These are phyloP conservation scores for Anthrax anthrax DNA, from an alignment of 2,888 invertebrate genomes.

Conservation along the genomic window DNA sequence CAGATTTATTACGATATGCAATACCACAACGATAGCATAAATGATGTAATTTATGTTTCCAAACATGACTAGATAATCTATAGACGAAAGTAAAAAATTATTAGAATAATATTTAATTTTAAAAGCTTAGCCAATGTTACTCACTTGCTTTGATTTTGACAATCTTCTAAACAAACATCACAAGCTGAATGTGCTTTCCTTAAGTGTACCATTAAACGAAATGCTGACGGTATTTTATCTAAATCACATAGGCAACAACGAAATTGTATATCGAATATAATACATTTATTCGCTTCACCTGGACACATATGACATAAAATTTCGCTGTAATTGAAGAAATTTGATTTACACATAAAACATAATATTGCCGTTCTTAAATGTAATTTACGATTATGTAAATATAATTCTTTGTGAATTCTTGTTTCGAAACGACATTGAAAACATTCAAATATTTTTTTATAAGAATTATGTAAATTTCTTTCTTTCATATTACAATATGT, in stretches of 20 bases:
- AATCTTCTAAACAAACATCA: conserved; percentile 73
- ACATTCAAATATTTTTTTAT: conserved; percentile 65
- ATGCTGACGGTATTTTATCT: conserved; percentile 68
- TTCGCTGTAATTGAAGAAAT: conserved; percentile 78
- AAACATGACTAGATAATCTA: conserved; percentile 70
- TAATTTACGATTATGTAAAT: conserved; percentile 73
- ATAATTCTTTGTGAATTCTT: conserved; percentile 66
- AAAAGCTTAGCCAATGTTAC: not conserved
- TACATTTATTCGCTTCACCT: conserved; percentile 41
- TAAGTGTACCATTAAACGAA: conserved; percentile 76
- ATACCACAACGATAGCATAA: conserved; percentile 78
- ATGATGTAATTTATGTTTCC: conserved; percentile 81
- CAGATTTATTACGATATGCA: conserved; percentile 73
- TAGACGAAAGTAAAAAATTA: not conserved
- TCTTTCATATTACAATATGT: conserved; percentile 48
- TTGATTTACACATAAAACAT: conserved; percentile 77
- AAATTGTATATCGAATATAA: conserved; percentile 46
- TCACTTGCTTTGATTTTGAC: conserved; percentile 47
- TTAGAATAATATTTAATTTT: too few species aligned
- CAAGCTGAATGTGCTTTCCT: conserved; percentile 72
- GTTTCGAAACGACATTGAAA: conserved; percentile 73
- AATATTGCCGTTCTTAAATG: conserved; percentile 69
- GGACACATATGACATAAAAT: conserved; percentile 76
- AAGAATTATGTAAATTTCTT: conserved; percentile 21
- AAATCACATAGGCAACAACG: conserved; percentile 70